phyloP scores from a whole-genome alignment of 1,140 invertebrate species.

The Thereuonema tuberculata region DNA sequence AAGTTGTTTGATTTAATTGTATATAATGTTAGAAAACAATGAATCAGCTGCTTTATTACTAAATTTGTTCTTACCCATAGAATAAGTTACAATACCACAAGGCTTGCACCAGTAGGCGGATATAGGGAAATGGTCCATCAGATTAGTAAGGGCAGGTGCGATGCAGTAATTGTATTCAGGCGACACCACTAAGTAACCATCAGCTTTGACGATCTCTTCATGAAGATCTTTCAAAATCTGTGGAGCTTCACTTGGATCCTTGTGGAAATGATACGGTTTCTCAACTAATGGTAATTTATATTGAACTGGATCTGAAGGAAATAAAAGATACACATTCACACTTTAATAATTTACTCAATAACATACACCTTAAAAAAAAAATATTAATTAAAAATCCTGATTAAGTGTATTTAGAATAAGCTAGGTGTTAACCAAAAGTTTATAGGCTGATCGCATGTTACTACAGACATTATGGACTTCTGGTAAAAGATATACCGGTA shows the following conservation, averaged over 20 bases:
- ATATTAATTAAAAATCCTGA: no score
- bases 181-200: conserved; percentile 34
- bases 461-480: no score
- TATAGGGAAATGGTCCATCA: conserved; percentile 36
- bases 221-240: background rate
- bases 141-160: conserved; percentile 34
- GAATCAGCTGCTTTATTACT: no score
- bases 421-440: no score
- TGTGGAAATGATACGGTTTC: conserved; percentile 2
- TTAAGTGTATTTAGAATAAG: no score
- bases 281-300: conserved; percentile 21
- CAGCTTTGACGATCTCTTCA: conserved; percentile 20
- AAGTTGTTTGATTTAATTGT: no score
- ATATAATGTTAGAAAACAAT: no score
- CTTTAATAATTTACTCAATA: no score
- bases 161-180: conserved; percentile 36
- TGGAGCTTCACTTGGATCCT: background rate
- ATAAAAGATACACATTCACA: no score
- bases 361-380: no score
- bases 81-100: conserved; percentile 35
- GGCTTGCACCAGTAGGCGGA: conserved; percentile 32
- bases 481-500: no score
- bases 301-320: background rate
- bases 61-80: conserved; percentile 34
- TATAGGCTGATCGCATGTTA: no score